These are phyloP conservation scores for Drosophila helvetica DNA, from an alignment of 2,888 invertebrate species.

Conservation along the genomic window DNA sequence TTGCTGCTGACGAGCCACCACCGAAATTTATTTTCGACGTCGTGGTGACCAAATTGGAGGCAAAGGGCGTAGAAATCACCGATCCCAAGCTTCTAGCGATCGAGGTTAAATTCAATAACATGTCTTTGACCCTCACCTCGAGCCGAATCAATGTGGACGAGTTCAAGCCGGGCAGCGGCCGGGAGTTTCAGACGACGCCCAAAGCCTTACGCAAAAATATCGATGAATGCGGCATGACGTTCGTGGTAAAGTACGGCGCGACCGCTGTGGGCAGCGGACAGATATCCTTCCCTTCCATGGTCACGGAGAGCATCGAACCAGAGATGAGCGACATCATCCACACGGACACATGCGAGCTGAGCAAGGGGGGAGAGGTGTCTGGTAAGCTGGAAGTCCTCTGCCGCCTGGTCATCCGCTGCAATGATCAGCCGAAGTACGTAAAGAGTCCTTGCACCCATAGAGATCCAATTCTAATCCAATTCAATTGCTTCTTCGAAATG, in stretches of 20 bases:
- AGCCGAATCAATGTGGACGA: constrained; percentile 77
- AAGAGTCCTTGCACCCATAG: background rate
- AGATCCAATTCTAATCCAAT: background rate
- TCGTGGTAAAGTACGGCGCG: constrained; percentile 56
- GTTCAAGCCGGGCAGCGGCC: constrained; percentile 66
- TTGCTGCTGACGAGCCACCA: background rate
- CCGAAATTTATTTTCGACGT: constrained; percentile 69
- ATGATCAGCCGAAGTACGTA: constrained; percentile 28
- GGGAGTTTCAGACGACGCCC: constrained; percentile 56
- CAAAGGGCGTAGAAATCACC: constrained; percentile 27
- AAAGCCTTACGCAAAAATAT: constrained; percentile 57
- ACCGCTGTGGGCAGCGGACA: constrained; percentile 61
- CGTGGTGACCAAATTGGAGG: constrained; percentile 64
- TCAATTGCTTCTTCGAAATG: background rate
- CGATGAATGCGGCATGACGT: constrained; percentile 61
- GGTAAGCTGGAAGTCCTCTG: constrained; percentile 67
- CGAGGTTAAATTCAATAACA: constrained; percentile 58
- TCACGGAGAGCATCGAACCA: constrained; percentile 55
- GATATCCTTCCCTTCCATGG: constrained; percentile 57
- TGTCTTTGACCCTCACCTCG: constrained; percentile 56
- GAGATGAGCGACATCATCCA: constrained; percentile 61
- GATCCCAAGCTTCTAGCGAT: constrained; percentile 55
- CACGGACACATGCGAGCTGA: constrained; percentile 54
- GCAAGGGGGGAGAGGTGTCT: constrained; percentile 38
- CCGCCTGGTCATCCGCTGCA: constrained; percentile 70